Conservation (phyloP, 2,797 vertebrate genomes). For the Gastrophryne carolinensis region DNA sequence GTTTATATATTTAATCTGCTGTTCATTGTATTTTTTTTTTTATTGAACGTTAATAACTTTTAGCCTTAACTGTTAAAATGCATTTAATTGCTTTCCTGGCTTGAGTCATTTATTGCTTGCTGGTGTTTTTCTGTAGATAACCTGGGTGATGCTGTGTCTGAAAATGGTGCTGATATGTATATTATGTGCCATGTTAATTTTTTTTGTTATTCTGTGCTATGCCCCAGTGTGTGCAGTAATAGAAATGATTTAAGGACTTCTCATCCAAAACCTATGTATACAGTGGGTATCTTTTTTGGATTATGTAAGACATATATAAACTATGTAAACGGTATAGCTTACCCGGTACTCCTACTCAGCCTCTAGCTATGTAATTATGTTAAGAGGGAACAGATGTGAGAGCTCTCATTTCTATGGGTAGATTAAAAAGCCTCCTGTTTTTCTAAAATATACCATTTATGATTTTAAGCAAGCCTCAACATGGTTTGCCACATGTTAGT, state of each 20-base stretch:
- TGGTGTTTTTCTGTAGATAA: too few relatives aligned
- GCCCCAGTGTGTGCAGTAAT: background rate
- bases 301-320: slow-evolving; percentile 16
- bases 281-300: slow-evolving; percentile 31
- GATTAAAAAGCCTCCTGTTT: background rate
- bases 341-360: background rate
- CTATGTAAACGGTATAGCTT: slow-evolving; percentile 31
- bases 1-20: too few relatives aligned
- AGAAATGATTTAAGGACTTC: slow-evolving; percentile 7
- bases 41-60: too few relatives aligned
- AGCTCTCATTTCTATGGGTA: background rate
- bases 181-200: too few relatives aligned
- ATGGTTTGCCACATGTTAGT: background rate
- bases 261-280: slow-evolving; percentile 32
- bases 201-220: too few relatives aligned
- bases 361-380: slow-evolving; percentile 9
- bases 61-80: too few relatives aligned
- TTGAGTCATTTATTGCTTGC: too few relatives aligned
- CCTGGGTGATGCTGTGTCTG: too few relatives aligned
- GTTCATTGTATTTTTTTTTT: too few relatives aligned
- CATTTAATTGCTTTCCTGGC: too few relatives aligned
- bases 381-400: slow-evolving; percentile 20
- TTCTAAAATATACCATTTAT: background rate
- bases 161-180: too few relatives aligned
- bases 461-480: background rate